Evolutionary conservation across 2,888 invertebrate species (phyloP), one percentile per base, ranked within the genome.

Genomic region (Agriotes lineatus): DNA sequence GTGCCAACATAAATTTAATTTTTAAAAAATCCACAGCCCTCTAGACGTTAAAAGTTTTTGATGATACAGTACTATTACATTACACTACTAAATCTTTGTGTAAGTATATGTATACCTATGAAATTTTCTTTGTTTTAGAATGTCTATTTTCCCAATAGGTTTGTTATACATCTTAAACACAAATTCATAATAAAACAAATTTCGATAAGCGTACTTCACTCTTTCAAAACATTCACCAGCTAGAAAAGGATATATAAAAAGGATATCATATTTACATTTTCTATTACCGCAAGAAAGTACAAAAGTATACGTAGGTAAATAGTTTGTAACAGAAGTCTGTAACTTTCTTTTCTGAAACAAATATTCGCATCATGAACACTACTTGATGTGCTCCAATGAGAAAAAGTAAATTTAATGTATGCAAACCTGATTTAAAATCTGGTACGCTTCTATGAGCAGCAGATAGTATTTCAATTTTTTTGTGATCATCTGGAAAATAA

Each of bases 391-490:
- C 18, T n/a, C 30, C 1, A 9, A 16, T 10, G 18, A n/a, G n/a
- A n/a, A n/a, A n/a, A n/a, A n/a, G n/a, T n/a, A n/a, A n/a, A n/a
- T n/a, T n/a, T n/a, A n/a, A n/a, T n/a, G n/a, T 87, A 71, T 75
- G 81, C 81, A 73, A 77, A 84, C 84, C 82, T 80, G 79, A 62
- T 79, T 75, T 79, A 74, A 83, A 82, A 63, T 75, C 74, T 3
- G 76, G 75, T 59, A 75, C 77, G 12, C 69, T 76, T 56, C 67
- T 70, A 48, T 77, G 73, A 33, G 80, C 80, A 69, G 72, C 73
- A 52, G 77, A 78, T 12, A 84, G 72, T 42, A 82, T 73, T 71
- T 82, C 80, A 30, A 83, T 80, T 77, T 86, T 87, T 20, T 84
- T 80, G 37, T 80, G 72, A 69, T 83, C 81, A 79, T 86, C 87